These are phyloP conservation scores for Daboia siamensis DNA, from an alignment of 2,113 vertebrate genomes.

Conservation along the genomic window DNA sequence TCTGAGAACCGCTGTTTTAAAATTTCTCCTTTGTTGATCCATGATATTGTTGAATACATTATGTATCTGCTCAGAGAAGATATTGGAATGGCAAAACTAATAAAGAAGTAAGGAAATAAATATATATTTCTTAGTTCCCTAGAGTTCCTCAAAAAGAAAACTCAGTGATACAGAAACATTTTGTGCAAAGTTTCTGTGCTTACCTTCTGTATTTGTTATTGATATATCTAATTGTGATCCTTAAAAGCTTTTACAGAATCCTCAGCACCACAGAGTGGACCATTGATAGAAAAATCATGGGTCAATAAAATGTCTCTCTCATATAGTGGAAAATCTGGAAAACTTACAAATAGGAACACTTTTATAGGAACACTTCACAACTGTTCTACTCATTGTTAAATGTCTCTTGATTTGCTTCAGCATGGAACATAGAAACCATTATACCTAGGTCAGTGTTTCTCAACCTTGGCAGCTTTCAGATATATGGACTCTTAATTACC, in stretches of 20 bases:
- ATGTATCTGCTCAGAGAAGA: background rate
- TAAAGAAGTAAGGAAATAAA: background rate
- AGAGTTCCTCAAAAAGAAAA: background rate
- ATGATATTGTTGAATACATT: background rate
- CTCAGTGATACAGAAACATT: background rate
- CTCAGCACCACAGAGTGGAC: background rate
- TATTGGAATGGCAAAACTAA: background rate
- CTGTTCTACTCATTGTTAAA: background rate
- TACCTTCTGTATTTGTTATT: background rate
- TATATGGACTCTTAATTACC: background rate
- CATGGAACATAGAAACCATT: background rate
- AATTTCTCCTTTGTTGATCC: background rate
- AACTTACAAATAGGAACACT: background rate
- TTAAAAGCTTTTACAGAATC: background rate
- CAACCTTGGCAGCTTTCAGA: background rate
- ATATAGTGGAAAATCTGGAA: background rate
- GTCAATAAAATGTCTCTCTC: background rate
- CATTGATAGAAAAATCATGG: background rate
- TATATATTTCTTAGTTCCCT: background rate
- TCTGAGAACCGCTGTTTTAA: background rate
- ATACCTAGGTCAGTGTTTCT: background rate
- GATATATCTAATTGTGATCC: background rate
- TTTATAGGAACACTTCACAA: background rate
- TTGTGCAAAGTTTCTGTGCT: background rate
- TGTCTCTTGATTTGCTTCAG: background rate